These are phyloP conservation scores for Dryas iulia DNA, from an alignment of 1,140 invertebrate genomes.

Conservation along the genomic window DNA sequence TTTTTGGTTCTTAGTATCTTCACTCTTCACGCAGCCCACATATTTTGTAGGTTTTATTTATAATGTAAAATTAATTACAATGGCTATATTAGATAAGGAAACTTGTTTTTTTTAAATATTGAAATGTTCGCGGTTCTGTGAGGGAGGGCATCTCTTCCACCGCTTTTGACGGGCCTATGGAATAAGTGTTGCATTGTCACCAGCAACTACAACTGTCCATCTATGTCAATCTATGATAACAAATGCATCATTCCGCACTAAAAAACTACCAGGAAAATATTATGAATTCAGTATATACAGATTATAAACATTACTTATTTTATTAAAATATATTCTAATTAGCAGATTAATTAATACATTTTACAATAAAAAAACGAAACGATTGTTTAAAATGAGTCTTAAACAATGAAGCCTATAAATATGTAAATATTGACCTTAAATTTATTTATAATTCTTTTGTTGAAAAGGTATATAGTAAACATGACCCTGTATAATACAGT, in stretches of 20 bases:
- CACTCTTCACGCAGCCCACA: too few relatives aligned
- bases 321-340: not conserved
- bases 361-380: conserved; percentile 2
- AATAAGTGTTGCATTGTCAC: conserved; percentile 88
- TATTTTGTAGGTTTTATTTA: not conserved
- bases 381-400: conserved; percentile 1
- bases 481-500: too few relatives aligned
- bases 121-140: too few relatives aligned
- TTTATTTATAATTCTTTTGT: not conserved
- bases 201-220: conserved; percentile 88
- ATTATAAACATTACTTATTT: not conserved
- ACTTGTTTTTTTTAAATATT: too few relatives aligned
- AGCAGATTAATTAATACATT: not conserved
- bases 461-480: too few relatives aligned
- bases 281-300: not conserved
- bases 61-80: too few relatives aligned
- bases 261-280: conserved; percentile 88
- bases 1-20: too few relatives aligned
- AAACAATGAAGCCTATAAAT: not conserved
- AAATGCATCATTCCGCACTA: conserved; percentile 97
- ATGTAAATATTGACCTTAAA: not conserved
- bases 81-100: too few relatives aligned
- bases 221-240: conserved; percentile 95
- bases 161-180: conserved; percentile 90
- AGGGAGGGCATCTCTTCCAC: too few relatives aligned